Base-by-base conservation (phyloP, 2,888 invertebrate species). In the Erebia ligea region DNA sequence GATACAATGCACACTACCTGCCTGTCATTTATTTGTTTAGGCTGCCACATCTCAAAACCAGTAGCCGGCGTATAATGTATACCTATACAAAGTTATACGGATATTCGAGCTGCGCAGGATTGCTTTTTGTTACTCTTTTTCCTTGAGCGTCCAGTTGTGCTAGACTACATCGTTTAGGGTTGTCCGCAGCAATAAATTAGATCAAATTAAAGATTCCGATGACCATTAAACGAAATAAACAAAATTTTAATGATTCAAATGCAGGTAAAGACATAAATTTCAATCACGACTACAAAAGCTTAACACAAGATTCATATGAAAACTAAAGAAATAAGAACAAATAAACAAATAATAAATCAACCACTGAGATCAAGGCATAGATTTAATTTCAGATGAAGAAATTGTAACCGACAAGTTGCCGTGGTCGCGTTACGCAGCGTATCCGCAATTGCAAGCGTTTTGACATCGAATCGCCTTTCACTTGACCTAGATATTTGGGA, bases 1-100 rank as follows among this genome's bases (percentile, higher is more conserved):
- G 83, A 82, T 82, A 90, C 88, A 89, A 88, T 84, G 82, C 79
- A 76, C 78, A 83, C 90, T 92, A 92, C 92, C 92, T 90, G 91
- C 84, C 77, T 90, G 91, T 91, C 90, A 89, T 87, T 87, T 93
- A 88, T 92, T 92, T 92, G 92, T 92, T 92, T 92, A 92, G 92
- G 92, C 84, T 84, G 85, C 84, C 86, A 83, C 82, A 82, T 84
- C 84, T 90, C 82, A 92, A 91, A 92, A 92, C 93, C 93, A 93
- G 93, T 92, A 93, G 93, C 92, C 78, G 84, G 77, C 82, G 82
- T 81, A 86, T 84, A 77, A 71, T 75, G 84, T 83, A 84, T 81
- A 62, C 48, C 45, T 62, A 85, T 85, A 85, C 84, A 81, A 78
- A 79, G 80, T 79, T 54, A 77, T 77, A 77, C 82, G 73, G 77